These are phyloP conservation scores for Aethina tumida DNA, from an alignment of 1,140 invertebrate genomes.

Conservation along the genomic window DNA sequence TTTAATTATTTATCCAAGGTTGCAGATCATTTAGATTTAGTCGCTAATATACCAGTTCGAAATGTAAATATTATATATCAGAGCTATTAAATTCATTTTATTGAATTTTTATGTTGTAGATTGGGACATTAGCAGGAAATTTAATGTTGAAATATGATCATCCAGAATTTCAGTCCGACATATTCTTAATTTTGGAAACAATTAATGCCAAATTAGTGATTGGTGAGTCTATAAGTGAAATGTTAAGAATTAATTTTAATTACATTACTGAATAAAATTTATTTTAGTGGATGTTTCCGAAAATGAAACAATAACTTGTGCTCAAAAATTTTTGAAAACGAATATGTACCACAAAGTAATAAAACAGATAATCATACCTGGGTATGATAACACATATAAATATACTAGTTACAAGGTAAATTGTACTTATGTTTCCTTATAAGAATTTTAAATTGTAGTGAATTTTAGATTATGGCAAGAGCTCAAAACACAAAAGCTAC, in stretches of 20 bases:
- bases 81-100: no score
- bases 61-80: constrained; percentile 52
- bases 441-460: no score
- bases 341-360: constrained; percentile 57
- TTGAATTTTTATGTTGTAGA: constrained; percentile 38
- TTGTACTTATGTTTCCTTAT: no score
- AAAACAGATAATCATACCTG: constrained; percentile 35
- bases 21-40: constrained; percentile 52
- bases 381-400: no score
- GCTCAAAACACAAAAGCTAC: constrained; percentile 75
- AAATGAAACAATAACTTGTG: constrained; percentile 26
- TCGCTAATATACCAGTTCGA: constrained; percentile 56
- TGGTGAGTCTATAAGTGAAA: constrained; percentile 34
- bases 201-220: constrained; percentile 55
- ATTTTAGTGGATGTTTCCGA: constrained; percentile 21
- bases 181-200: constrained; percentile 65
- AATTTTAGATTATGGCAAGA: constrained; percentile 49
- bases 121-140: constrained; percentile 68
- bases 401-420: no score
- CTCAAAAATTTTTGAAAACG: constrained; percentile 44
- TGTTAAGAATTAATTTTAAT: neutral
- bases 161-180: constrained; percentile 67
- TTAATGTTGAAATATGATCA: constrained; percentile 66
- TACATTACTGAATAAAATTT: no score
- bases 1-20: constrained; percentile 47